Evolutionary conservation across 1,140 invertebrate genomes (phyloP).

Genomic region (Leptestheria dahalacensis): DNA sequence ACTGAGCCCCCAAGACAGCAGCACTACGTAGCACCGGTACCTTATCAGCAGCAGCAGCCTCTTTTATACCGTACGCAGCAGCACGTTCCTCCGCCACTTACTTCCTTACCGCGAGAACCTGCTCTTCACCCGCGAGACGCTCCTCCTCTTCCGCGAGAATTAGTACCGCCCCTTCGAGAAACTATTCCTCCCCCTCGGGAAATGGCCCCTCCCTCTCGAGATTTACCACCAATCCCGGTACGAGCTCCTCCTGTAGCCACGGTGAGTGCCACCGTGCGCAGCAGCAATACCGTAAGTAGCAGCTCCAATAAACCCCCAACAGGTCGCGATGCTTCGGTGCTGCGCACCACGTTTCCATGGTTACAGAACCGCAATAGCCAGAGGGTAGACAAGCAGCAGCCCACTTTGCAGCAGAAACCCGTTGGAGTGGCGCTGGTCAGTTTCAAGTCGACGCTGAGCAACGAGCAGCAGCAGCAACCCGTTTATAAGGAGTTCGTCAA

Average conservation of each 20-base stretch:
- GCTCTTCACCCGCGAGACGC: no score
- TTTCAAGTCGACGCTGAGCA: background rate
- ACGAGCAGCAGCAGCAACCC: background rate
- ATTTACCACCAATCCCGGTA: background rate
- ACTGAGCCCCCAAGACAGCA: no score
- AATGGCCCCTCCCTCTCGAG: no score
- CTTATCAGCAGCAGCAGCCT: background rate
- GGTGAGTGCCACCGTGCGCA: background rate
- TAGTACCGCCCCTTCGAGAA: no score
- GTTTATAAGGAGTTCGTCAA: background rate
- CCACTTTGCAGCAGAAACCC: background rate
- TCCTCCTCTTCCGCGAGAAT: no score
- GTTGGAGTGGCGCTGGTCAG: constrained; percentile 5
- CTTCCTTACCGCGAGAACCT: no score
- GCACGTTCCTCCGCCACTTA: background rate
- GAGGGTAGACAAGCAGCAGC: background rate
- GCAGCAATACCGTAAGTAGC: background rate
- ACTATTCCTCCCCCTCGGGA: no score
- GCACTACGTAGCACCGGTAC: no score
- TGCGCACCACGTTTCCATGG: background rate
- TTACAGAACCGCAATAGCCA: background rate
- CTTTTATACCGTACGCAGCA: background rate
- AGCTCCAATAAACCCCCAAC: background rate
- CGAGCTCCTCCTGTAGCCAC: constrained; percentile 6
- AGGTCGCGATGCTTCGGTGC: background rate